phyloP scores from a whole-genome alignment of 2,888 invertebrate species.

The Xanthostigma xanthostigma region DNA sequence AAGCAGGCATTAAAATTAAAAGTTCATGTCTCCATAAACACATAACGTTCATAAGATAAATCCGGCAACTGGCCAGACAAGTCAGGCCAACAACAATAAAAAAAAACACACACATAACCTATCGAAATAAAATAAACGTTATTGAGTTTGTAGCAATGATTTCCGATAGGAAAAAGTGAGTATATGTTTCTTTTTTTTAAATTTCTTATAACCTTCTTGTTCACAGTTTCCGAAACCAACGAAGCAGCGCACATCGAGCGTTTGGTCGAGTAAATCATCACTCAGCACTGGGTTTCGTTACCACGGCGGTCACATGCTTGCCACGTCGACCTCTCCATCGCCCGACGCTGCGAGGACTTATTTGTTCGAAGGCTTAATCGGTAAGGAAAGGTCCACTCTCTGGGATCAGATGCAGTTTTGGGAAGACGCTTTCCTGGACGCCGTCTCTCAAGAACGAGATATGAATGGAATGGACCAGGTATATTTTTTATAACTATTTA shows the following conservation, averaged over 20 bases:
- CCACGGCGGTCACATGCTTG: slow-evolving; percentile 70
- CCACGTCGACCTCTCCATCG: slow-evolving; percentile 74
- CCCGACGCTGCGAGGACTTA: slow-evolving; percentile 83
- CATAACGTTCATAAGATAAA: too few species aligned
- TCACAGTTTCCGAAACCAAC: slow-evolving; percentile 50
- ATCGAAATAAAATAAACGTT: too few species aligned
- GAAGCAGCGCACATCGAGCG: slow-evolving; percentile 71
- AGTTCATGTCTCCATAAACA: too few species aligned
- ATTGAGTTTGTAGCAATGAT: too few species aligned
- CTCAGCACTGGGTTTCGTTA: slow-evolving; percentile 76
- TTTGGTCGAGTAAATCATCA: slow-evolving; percentile 87
- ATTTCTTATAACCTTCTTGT: slow-evolving; percentile 14
- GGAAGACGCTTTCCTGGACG: slow-evolving; percentile 98
- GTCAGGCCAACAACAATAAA: too few species aligned
- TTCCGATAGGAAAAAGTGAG: too few species aligned
- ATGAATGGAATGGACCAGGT: slow-evolving; percentile 98
- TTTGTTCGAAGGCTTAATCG: slow-evolving; percentile 73
- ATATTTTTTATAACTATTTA: slow-evolving; percentile 7
- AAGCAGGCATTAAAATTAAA: too few species aligned
- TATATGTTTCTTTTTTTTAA: too few species aligned
- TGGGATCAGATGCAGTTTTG: slow-evolving; percentile 99
- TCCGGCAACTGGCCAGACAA: too few species aligned
- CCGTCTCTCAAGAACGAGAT: slow-evolving; percentile 93
- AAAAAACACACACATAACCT: too few species aligned
- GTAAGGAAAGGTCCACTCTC: slow-evolving; percentile 70